Percentiles rank a stretch among this genome's conserved stretches.
phyloP scores from a whole-genome alignment of 2,113 vertebrate species.

The Apodemus speciosus region DNA sequence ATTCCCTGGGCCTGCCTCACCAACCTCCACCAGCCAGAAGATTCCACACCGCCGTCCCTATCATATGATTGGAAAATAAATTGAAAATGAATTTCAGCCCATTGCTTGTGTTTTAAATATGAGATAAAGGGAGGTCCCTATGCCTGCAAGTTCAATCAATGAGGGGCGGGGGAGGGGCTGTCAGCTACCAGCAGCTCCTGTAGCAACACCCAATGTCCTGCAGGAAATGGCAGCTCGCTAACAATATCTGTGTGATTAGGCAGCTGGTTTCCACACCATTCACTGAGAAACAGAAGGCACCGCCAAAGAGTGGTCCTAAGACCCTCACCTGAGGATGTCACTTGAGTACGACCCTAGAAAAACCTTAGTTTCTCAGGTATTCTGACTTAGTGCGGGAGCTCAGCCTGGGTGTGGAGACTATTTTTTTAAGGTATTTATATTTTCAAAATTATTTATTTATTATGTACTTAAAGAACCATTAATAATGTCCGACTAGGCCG shows the following conservation, averaged over 20 bases:
- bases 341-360: background rate
- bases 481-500: background rate
- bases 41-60: slow-evolving; percentile 86
- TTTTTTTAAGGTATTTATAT: background rate
- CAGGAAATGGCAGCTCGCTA: slow-evolving; percentile 78
- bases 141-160: slow-evolving; percentile 81
- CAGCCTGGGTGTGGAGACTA: background rate
- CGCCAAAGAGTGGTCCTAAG: background rate
- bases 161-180: slow-evolving; percentile 84
- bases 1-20: slow-evolving; percentile 79
- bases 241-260: slow-evolving; percentile 84
- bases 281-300: slow-evolving; percentile 68
- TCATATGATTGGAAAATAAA: slow-evolving; percentile 91
- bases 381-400: background rate
- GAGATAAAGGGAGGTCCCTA: slow-evolving; percentile 86
- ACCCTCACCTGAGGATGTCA: background rate
- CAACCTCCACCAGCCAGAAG: slow-evolving; percentile 83
- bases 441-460: background rate
- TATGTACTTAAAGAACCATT: background rate
- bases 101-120: slow-evolving; percentile 89
- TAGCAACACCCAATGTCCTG: slow-evolving; percentile 83
- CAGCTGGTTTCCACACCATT: slow-evolving; percentile 79
- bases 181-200: slow-evolving; percentile 82
- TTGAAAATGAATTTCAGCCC: slow-evolving; percentile 90
- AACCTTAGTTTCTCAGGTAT: background rate